phyloP scores from a whole-genome alignment of 2,888 invertebrate genomes.

The Mantis religiosa region DNA sequence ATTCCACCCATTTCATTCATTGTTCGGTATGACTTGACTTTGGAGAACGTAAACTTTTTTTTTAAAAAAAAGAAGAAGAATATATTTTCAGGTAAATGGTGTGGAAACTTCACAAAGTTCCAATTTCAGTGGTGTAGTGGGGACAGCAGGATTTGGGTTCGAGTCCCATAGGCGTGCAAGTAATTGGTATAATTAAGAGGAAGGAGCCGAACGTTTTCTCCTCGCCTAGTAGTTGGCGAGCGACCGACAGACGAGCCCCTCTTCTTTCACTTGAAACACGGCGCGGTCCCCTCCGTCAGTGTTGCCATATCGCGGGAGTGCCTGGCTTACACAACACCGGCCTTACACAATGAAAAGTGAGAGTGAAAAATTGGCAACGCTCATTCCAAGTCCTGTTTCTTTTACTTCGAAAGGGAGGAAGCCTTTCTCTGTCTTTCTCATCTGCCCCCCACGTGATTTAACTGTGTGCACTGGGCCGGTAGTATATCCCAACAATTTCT shows the following conservation, averaged over 20 bases:
- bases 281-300: background rate
- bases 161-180: too few relatives aligned
- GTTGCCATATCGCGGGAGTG: background rate
- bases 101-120: too few relatives aligned
- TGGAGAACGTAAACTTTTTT: too few relatives aligned
- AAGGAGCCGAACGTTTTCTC: background rate
- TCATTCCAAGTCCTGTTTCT: background rate
- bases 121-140: too few relatives aligned
- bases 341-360: conserved; percentile 20
- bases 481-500: too few relatives aligned
- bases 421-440: background rate
- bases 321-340: background rate
- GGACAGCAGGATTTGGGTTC: too few relatives aligned
- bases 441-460: background rate
- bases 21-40: too few relatives aligned
- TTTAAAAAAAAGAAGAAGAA: too few relatives aligned
- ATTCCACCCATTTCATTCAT: too few relatives aligned
- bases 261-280: conserved; percentile 7
- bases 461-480: background rate
- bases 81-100: too few relatives aligned
- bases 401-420: background rate
- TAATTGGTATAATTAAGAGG: too few relatives aligned
- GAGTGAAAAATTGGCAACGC: conserved; percentile 16
- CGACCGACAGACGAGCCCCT: background rate
- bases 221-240: background rate